phyloP scores from a whole-genome alignment of 1,140 invertebrate species.

The Orius insidiosus region DNA sequence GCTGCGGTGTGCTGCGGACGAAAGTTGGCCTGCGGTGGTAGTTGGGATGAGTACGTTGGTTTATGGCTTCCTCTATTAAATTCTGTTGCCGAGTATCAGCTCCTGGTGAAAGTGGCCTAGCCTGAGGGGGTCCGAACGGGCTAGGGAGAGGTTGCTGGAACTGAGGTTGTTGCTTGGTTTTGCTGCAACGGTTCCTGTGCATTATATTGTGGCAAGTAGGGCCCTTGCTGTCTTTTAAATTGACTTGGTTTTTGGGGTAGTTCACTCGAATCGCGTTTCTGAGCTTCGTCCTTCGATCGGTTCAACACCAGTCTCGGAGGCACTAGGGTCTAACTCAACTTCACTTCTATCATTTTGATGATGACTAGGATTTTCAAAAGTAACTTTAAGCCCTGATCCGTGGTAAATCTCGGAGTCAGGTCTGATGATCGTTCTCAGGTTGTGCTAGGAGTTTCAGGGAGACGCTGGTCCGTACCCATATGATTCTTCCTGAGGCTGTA shows the following conservation, averaged over 20 bases:
- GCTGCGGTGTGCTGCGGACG: constrained; percentile 23
- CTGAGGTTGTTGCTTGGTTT: constrained; percentile 20
- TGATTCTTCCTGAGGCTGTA: constrained; percentile 8
- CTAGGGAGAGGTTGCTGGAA: constrained; percentile 21
- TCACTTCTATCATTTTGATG: constrained; percentile 11
- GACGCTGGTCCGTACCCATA: constrained; percentile 26
- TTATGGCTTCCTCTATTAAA: background rate
- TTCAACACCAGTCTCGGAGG: constrained; percentile 6
- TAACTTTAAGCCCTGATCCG: constrained; percentile 21
- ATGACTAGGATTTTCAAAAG: constrained; percentile 17
- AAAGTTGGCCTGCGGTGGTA: constrained; percentile 22
- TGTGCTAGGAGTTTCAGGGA: constrained; percentile 33
- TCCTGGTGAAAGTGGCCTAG: background rate
- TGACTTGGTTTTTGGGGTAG: constrained; percentile 7
- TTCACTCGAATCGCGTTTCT: constrained; percentile 18
- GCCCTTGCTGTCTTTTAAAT: constrained; percentile 14
- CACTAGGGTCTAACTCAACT: constrained; percentile 9
- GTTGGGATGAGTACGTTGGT: background rate
- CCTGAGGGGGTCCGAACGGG: background rate
- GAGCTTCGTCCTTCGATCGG: constrained; percentile 9
- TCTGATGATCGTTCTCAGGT: constrained; percentile 64
- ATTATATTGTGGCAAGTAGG: constrained; percentile 3
- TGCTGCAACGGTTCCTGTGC: too few species aligned
- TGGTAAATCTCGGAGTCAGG: constrained; percentile 68
- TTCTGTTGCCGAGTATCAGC: too few species aligned